phyloP scores from a whole-genome alignment of 2,113 vertebrate genomes.

The Numenius arquata region DNA sequence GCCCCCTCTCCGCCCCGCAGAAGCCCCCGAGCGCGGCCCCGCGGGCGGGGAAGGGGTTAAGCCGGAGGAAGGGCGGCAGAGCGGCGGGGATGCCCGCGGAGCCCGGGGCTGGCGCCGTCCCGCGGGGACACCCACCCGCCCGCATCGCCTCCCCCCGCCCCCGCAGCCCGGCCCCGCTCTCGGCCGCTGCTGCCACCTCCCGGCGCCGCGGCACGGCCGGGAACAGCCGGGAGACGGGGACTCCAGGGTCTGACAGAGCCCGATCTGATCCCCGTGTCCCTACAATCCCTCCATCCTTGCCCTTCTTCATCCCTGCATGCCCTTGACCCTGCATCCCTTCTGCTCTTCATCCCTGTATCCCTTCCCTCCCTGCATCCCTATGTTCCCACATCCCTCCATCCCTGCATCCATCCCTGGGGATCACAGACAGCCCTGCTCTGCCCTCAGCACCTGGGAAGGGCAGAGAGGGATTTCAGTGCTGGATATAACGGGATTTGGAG shows the following conservation, averaged over 20 bases:
- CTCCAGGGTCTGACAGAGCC: fast-evolving
- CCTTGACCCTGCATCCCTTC: not conserved
- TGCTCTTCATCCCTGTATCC: not conserved
- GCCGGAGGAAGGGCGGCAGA: not conserved
- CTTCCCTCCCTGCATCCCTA: not conserved
- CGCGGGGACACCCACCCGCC: not conserved
- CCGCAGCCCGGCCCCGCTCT: not conserved
- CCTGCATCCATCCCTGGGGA: not conserved
- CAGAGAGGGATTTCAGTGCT: not conserved
- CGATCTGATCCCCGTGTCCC: not conserved
- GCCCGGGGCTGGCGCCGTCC: not conserved
- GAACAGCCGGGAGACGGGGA: not conserved
- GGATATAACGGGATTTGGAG: not conserved
- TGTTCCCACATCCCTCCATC: not conserved
- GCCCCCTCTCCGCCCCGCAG: not conserved
- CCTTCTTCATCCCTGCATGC: not conserved
- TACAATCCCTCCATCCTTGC: not conserved
- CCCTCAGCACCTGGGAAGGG: not conserved
- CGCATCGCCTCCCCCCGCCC: not conserved
- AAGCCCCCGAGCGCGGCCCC: not conserved
- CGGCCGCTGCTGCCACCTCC: slow-evolving; percentile 54
- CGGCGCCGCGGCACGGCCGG: not conserved
- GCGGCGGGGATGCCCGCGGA: not conserved
- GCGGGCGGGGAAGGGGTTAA: not conserved
- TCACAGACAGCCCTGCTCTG: not conserved